Percentiles rank a stretch among this genome's conserved stretches.
These are phyloP conservation scores for Phylloscopus whistleri DNA, from an alignment of 2,113 vertebrate genomes.

Conservation along the genomic window DNA sequence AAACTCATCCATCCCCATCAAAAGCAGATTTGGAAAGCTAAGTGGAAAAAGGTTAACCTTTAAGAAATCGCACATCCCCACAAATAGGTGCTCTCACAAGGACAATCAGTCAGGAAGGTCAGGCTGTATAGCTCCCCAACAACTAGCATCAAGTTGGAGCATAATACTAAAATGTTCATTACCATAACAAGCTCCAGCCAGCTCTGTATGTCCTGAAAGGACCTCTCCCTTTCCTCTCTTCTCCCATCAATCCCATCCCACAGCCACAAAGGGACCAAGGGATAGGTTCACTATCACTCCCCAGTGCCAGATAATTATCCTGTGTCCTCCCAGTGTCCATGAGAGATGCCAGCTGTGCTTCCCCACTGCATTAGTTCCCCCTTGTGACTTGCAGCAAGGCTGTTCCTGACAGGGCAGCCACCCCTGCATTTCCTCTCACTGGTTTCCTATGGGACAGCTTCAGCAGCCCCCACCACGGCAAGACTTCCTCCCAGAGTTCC, in stretches of 20 bases:
- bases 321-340: neutral
- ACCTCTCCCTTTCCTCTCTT: neutral
- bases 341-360: neutral
- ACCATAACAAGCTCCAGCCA: neutral
- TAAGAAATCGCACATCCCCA: neutral
- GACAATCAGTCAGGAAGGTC: neutral
- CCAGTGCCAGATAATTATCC: neutral
- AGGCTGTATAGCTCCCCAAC: neutral
- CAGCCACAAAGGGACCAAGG: neutral
- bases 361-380: neutral
- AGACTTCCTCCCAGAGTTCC: constrained; percentile 28
- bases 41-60: neutral
- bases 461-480: neutral
- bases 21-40: neutral
- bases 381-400: neutral
- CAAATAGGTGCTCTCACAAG: neutral
- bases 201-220: neutral
- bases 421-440: neutral
- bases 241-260: neutral
- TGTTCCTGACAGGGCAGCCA: neutral
- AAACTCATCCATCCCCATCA: neutral
- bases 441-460: neutral
- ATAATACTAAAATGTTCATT: neutral
- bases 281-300: neutral
- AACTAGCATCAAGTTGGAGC: neutral